These are phyloP conservation scores for Epinephelus fuscoguttatus DNA, from an alignment of 2,113 vertebrate species.

Conservation along the genomic window DNA sequence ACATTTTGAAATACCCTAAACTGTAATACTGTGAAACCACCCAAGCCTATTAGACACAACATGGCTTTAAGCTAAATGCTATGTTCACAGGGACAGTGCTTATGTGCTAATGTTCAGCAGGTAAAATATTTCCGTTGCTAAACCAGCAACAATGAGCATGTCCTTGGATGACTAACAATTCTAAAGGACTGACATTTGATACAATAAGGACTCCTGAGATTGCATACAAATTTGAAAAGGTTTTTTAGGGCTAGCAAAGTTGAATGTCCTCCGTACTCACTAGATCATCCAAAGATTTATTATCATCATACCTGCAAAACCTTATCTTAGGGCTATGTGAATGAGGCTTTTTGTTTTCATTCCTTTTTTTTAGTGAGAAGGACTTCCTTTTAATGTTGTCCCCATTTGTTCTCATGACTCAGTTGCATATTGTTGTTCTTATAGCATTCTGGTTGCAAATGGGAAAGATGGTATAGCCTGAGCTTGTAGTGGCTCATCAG, in stretches of 20 bases:
- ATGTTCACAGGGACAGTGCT: neutral
- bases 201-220: neutral
- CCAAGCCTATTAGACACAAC: too few species aligned
- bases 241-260: neutral
- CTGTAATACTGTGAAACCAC: too few species aligned
- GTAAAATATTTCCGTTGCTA: neutral
- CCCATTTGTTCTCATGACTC: neutral
- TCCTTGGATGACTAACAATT: neutral
- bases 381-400: neutral
- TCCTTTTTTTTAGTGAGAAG: neutral
- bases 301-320: neutral
- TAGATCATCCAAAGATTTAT: neutral
- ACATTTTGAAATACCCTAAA: too few species aligned
- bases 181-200: neutral
- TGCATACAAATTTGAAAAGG: neutral
- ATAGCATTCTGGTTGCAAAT: neutral
- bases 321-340: neutral
- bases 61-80: neutral
- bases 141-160: neutral
- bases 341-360: too few species aligned
- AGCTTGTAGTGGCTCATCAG: slow-evolving; percentile 2
- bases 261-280: neutral
- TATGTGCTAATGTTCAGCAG: neutral
- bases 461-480: neutral
- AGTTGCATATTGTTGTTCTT: neutral